Evolutionary conservation across 53 echinoderm and acorn worm genomes (phyloP).

Genomic region (Temnopleurus reevesii): DNA sequence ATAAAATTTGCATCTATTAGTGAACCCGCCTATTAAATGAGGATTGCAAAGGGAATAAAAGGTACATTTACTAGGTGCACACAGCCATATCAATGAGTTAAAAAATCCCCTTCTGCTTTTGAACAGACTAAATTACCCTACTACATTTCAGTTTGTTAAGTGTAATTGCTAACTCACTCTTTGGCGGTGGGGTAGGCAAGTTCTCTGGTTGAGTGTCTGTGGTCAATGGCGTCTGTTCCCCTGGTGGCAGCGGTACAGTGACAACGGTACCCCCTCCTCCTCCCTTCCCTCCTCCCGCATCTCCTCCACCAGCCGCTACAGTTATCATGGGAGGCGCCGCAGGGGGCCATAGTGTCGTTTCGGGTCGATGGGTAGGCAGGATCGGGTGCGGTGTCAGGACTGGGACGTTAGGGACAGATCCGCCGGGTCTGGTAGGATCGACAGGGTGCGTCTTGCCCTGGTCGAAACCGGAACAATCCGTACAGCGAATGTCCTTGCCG

Average conservation of each 20-base stretch:
- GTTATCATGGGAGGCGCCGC: not conserved
- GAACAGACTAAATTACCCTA: no score
- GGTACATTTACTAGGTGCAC: not conserved
- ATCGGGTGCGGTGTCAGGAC: not conserved
- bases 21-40: no score
- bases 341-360: conserved; percentile 40
- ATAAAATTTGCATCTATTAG: no score
- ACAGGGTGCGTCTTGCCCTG: conserved; percentile 27
- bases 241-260: not conserved
- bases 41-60: not conserved
- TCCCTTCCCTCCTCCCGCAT: not conserved
- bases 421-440: not conserved
- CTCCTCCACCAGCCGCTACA: not conserved
- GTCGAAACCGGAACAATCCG: conserved; percentile 79
- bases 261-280: conserved; percentile 8
- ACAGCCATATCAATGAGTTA: not conserved
- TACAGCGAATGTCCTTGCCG: conserved; percentile 79
- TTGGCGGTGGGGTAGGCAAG: not conserved
- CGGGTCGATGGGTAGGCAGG: conserved; percentile 41
- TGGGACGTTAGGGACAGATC: not conserved
- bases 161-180: not conserved
- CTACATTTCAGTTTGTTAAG: no score
- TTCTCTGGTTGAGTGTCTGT: not conserved
- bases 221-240: not conserved
- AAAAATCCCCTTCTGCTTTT: not conserved